Percentiles rank a stretch among this genome's conserved stretches.
phyloP scores from a whole-genome alignment of 30 jellyfish, hydroid and myxozoan genomes.

The Aurelia aurita complex sp. Pacific region DNA sequence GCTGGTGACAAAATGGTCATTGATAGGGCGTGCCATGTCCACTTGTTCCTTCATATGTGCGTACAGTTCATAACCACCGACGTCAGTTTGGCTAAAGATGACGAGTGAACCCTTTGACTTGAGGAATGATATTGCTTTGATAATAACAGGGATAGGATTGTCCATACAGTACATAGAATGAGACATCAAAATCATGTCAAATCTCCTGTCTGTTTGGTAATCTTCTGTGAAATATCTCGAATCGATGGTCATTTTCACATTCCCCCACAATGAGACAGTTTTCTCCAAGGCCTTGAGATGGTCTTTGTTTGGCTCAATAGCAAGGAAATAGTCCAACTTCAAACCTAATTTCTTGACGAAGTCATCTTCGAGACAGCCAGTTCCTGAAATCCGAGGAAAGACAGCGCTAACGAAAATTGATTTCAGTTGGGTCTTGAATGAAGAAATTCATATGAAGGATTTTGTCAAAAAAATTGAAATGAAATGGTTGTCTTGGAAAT shows the following conservation, averaged over 20 bases:
- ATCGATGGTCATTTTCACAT: slow-evolving; percentile 1
- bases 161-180: slow-evolving; percentile 46
- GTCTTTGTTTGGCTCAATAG: slow-evolving; percentile 43
- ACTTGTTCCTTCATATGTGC: not conserved
- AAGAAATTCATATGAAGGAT: no score
- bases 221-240: slow-evolving; percentile 16
- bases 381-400: not conserved
- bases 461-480: no score
- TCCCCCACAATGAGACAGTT: slow-evolving; percentile 1
- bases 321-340: slow-evolving; percentile 15
- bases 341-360: slow-evolving; percentile 13
- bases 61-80: slow-evolving; percentile 22
- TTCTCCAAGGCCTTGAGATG: slow-evolving; percentile 10
- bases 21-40: not conserved
- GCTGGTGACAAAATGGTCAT: slow-evolving; percentile 10
- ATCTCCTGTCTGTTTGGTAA: slow-evolving; percentile 15
- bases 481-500: no score
- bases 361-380: slow-evolving; percentile 40
- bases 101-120: slow-evolving; percentile 13
- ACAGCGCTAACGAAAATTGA: no score
- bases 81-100: slow-evolving; percentile 10
- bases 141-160: not conserved
- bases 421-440: no score
- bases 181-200: slow-evolving; percentile 49
- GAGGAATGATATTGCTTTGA: slow-evolving; percentile 35